Conservation (phyloP, 2,113 vertebrate genomes). For the Dromas ardeola region DNA sequence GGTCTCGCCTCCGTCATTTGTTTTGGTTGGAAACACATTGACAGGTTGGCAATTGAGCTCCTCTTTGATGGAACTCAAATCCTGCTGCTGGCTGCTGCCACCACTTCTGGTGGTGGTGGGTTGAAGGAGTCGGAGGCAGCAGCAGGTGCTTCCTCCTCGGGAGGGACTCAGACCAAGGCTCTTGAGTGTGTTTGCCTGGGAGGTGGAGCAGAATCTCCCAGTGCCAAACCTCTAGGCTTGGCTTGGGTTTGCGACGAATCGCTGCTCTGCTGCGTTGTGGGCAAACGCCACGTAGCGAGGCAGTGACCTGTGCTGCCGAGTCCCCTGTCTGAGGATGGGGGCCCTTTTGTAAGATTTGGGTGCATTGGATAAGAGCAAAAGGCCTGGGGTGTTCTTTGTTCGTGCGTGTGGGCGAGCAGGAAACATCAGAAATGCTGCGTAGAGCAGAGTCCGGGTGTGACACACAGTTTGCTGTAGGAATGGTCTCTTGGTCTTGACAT, state of each 20-base stretch:
- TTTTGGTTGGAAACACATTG: fast-evolving
- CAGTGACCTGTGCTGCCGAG: not conserved
- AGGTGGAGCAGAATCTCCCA: not conserved
- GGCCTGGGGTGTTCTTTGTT: not conserved
- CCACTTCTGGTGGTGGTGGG: not conserved
- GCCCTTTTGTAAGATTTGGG: not conserved
- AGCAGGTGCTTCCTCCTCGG: not conserved
- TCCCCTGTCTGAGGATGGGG: fast-evolving
- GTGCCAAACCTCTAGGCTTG: not conserved
- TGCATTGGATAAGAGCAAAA: fast-evolving
- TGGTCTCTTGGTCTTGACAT: not conserved
- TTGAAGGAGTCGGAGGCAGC: not conserved
- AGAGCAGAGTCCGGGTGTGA: not conserved
- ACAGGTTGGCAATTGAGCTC: fast-evolving
- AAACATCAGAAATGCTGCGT: fast-evolving
- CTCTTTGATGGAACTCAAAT: not conserved
- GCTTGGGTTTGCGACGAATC: not conserved
- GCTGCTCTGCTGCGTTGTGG: not conserved
- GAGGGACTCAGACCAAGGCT: not conserved
- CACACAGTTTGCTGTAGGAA: fast-evolving
- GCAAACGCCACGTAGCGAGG: fast-evolving
- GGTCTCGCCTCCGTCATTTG: fast-evolving
- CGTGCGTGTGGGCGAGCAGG: fast-evolving
- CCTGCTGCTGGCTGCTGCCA: not conserved
- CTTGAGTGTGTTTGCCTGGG: not conserved